These are phyloP conservation scores for Byasa hedistus DNA, from an alignment of 2,888 invertebrate species.

Conservation along the genomic window DNA sequence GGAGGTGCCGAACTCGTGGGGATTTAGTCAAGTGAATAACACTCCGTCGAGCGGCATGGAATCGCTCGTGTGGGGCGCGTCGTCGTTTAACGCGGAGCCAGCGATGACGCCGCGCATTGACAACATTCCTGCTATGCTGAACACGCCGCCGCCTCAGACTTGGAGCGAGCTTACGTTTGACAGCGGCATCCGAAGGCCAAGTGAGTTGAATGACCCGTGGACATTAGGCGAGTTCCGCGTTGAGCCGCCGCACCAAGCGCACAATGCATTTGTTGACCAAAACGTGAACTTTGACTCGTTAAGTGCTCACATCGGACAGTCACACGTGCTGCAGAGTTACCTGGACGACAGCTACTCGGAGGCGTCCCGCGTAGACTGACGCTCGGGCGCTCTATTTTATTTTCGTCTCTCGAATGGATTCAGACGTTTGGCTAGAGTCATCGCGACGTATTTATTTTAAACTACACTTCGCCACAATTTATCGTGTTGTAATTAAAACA, in stretches of 20 bases:
- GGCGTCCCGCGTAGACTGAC: conserved; percentile 70
- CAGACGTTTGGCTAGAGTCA: conserved; percentile 34
- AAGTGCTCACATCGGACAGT: conserved; percentile 52
- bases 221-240: conserved; percentile 66
- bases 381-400: conserved; percentile 30
- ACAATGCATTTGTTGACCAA: conserved; percentile 67
- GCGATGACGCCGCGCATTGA: conserved; percentile 45
- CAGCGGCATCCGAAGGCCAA: conserved; percentile 46
- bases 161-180: conserved; percentile 66
- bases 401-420: conserved; percentile 9
- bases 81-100: conserved; percentile 46
- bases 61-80: conserved; percentile 62
- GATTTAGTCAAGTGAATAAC: conserved; percentile 52
- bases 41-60: conserved; percentile 53
- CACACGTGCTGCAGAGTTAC: conserved; percentile 57
- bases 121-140: conserved; percentile 52
- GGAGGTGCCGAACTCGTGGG: conserved; percentile 59
- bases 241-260: conserved; percentile 64
- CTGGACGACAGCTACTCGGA: conserved; percentile 66
- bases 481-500: conserved; percentile 54
- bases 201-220: conserved; percentile 64
- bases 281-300: conserved; percentile 64
- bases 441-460: conserved; percentile 2
- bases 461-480: conserved; percentile 29
- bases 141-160: conserved; percentile 60